Conservation (phyloP, 2,888 invertebrate genomes). For the Oscheius myriophilus region DNA sequence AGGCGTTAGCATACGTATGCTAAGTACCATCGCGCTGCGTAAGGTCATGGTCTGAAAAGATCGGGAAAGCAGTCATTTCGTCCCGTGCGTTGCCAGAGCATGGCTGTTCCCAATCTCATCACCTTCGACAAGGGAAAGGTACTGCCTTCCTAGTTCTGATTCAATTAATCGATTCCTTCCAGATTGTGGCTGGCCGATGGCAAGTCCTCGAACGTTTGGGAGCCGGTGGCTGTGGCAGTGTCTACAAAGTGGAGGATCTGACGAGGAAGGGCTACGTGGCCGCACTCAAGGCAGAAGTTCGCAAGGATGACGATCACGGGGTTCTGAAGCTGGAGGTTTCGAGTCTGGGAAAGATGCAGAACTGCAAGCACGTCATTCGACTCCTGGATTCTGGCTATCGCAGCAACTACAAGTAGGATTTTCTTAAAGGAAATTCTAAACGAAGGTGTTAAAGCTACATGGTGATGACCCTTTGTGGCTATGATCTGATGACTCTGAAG, state of each 20-base stretch:
- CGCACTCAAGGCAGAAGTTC: slow-evolving; percentile 17
- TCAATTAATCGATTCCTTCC: neutral
- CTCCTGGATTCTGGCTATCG: slow-evolving; percentile 17
- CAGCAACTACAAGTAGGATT: slow-evolving; percentile 16
- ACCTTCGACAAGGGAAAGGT: slow-evolving; percentile 15
- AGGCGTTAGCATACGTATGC: no score
- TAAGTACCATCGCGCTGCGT: neutral
- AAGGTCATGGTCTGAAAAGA: neutral
- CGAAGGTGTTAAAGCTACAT: slow-evolving; percentile 43
- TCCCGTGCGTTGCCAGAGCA: no score
- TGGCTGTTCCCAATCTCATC: neutral
- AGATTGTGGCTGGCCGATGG: slow-evolving; percentile 47
- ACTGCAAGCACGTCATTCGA: slow-evolving; percentile 13
- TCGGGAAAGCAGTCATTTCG: no score
- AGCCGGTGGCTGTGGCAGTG: slow-evolving; percentile 96
- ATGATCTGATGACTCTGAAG: slow-evolving; percentile 49
- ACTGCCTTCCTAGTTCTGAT: no score
- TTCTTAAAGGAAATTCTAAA: neutral
- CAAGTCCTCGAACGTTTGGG: slow-evolving; percentile 88
- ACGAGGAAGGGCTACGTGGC: slow-evolving; percentile 11
- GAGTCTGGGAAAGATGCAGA: slow-evolving; percentile 6
- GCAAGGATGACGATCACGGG: slow-evolving; percentile 16
- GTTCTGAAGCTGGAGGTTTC: slow-evolving; percentile 25
- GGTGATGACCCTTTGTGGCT: slow-evolving; percentile 50
- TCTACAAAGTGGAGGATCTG: slow-evolving; percentile 89